phyloP scores from a whole-genome alignment of 2,113 vertebrate genomes.

The Todiramphus chloris region DNA sequence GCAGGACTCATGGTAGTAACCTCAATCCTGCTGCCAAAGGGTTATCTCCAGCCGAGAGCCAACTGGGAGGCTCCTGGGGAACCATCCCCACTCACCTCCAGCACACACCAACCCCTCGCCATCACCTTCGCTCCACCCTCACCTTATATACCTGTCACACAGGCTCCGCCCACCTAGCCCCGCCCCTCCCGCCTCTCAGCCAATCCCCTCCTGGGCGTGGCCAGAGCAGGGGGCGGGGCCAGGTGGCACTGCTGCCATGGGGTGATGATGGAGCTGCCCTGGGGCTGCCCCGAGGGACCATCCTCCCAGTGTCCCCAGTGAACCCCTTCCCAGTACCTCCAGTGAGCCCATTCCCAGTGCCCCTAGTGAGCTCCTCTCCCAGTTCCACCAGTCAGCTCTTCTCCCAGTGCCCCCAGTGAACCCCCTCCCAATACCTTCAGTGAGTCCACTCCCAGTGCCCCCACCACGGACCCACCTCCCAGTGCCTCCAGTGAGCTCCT shows the following conservation, averaged over 20 bases:
- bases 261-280: no score
- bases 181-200: neutral
- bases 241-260: neutral
- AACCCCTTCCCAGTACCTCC: neutral
- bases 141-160: neutral
- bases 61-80: fast-evolving
- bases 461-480: no score
- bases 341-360: neutral
- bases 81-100: neutral
- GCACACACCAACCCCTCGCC: fast-evolving
- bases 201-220: neutral
- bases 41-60: fast-evolving
- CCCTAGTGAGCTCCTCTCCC: no score
- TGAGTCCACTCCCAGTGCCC: neutral
- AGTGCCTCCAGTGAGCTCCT: neutral
- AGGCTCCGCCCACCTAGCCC: neutral
- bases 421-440: neutral
- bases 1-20: fast-evolving
- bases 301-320: neutral
- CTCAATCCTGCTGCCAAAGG: fast-evolving
- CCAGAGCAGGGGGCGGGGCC: neutral
- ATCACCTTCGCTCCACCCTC: fast-evolving
- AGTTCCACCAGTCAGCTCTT: neutral
- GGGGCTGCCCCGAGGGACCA: neutral
- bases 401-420: neutral